Evolutionary conservation across 2,888 invertebrate genomes (phyloP).

Genomic region (Caenorhabditis angaria): DNA sequence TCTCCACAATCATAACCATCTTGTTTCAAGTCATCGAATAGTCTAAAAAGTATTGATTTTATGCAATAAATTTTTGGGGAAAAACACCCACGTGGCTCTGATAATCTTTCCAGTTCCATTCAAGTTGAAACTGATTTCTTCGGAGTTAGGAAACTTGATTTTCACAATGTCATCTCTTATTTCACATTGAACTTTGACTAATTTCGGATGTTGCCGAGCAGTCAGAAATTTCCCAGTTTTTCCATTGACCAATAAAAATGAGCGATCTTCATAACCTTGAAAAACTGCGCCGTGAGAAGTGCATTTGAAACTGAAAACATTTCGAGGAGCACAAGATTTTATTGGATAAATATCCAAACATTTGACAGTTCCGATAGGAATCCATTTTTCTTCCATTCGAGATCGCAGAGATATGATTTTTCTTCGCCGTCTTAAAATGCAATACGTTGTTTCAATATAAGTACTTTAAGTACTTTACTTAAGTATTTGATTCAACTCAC

Average conservation of each 20-base stretch:
- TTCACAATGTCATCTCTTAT: slow-evolving; percentile 23
- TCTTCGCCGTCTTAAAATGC: slow-evolving; percentile 16
- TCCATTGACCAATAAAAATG: slow-evolving; percentile 42
- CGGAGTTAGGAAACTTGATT: slow-evolving; percentile 18
- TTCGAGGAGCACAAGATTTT: slow-evolving; percentile 39
- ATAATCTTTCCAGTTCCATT: slow-evolving; percentile 25
- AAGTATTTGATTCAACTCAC: slow-evolving; percentile 21
- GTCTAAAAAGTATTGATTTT: slow-evolving; percentile 20
- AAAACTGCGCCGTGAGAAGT: slow-evolving; percentile 28
- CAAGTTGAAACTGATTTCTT: slow-evolving; percentile 22
- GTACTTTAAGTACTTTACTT: no score
- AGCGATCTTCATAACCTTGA: slow-evolving; percentile 43
- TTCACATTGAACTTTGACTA: slow-evolving; percentile 29
- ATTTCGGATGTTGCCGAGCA: slow-evolving; percentile 45
- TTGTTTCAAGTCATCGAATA: slow-evolving; percentile 44
- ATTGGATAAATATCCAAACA: slow-evolving; percentile 49
- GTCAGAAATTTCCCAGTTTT: slow-evolving; percentile 48
- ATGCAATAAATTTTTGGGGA: not conserved
- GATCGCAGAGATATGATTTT: slow-evolving; percentile 13
- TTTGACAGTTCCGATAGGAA: slow-evolving; percentile 51
- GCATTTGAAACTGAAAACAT: slow-evolving; percentile 51
- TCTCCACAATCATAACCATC: slow-evolving; percentile 57
- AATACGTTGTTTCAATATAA: not conserved
- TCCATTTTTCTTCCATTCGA: slow-evolving; percentile 28
- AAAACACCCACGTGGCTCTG: slow-evolving; percentile 36